Base-by-base conservation (phyloP, 2,888 invertebrate genomes). In the Dicycla oo region DNA sequence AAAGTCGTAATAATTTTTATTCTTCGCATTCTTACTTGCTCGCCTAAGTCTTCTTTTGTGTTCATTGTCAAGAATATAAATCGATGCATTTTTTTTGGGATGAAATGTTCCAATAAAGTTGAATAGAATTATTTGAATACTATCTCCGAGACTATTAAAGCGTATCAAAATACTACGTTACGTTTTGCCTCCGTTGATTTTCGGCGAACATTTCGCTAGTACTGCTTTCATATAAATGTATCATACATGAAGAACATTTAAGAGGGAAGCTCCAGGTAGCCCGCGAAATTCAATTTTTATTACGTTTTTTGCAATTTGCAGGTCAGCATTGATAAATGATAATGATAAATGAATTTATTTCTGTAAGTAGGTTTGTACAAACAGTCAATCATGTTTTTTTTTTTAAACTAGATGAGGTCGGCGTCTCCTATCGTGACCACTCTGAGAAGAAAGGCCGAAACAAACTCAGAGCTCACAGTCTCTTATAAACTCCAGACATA, bases 51-150 rank as follows among this genome's bases (percentile, higher is more conserved):
- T 79, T 69, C 81, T 78, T 74, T 84, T 85, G 78, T 85, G 63
- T 57, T 62, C 64, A 63, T 66, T 87, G 80, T 73, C 78, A 74
- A 60, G 75, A 84, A 85, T 72, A 83, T 82, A 79, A 85, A 85
- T 82, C 64, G 73, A 58, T 57, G 57, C 64, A 57, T 75, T 80
- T 72, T 76, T 81, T 73, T 54, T 56, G 38, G 38, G 1, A 0
- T 8, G 8, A 38, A 38, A 38, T 38, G 8, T 38, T 38, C 8
- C 43, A 75, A 73, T 76, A 73, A 73, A 67, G 60, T 51, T 64
- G 73, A 84, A 84, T 68, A 61, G 58, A 67, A 53, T 43, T 45
- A 47, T 43, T 57, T 63, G 40, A 80, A 58, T 58, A 56, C 64
- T 79, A 34, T 62, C 63, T 70, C 54, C 11, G 63, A 66, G 64